phyloP scores from a whole-genome alignment of 1,140 invertebrate species.

The Streblospio benedicti region DNA sequence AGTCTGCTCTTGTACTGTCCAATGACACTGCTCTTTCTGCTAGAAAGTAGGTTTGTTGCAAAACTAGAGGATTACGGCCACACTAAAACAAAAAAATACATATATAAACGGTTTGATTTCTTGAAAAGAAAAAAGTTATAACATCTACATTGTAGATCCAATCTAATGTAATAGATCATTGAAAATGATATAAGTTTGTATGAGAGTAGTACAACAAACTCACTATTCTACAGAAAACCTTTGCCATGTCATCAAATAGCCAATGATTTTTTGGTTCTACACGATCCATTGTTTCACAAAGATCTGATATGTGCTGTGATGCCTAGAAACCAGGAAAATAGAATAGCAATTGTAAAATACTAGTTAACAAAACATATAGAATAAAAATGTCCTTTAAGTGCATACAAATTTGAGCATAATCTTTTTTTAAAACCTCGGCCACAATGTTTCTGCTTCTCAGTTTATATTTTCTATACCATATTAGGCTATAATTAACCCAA shows the following conservation, averaged over 20 bases:
- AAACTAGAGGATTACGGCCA: slow-evolving; percentile 59
- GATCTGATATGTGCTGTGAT: slow-evolving; percentile 57
- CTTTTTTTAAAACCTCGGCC: too few species aligned
- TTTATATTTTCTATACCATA: too few species aligned
- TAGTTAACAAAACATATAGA: too few species aligned
- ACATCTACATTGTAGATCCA: too few species aligned
- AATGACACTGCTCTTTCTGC: slow-evolving; percentile 67
- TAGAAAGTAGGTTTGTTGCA: slow-evolving; percentile 64
- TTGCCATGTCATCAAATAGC: slow-evolving; percentile 61
- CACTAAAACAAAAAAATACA: slow-evolving; percentile 47
- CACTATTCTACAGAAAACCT: slow-evolving; percentile 66
- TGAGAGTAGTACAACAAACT: slow-evolving; percentile 18
- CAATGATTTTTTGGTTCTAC: slow-evolving; percentile 66
- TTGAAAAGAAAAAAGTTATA: background rate
- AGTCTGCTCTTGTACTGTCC: slow-evolving; percentile 58
- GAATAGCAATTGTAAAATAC: too few species aligned
- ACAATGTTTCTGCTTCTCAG: too few species aligned
- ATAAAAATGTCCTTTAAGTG: too few species aligned
- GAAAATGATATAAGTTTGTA: too few species aligned
- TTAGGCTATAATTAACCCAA: too few species aligned
- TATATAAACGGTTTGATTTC: background rate
- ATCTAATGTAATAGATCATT: too few species aligned
- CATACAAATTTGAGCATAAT: too few species aligned
- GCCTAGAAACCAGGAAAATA: slow-evolving; percentile 42
- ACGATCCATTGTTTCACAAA: slow-evolving; percentile 59